Base-by-base conservation (phyloP, 35 echinoderm and acorn worm species). In the Ptychodera flava region DNA sequence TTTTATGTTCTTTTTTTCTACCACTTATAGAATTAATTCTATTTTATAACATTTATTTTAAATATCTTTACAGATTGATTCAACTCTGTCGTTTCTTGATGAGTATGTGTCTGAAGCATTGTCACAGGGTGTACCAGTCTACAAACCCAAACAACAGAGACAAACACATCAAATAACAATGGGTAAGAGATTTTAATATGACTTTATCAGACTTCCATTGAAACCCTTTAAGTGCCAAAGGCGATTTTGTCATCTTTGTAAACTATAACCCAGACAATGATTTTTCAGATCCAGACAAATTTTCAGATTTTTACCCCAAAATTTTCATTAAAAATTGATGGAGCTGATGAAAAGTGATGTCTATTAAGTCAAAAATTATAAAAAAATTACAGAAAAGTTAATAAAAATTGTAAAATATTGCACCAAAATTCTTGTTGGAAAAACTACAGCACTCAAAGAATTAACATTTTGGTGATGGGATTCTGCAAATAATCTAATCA, bases 41-140 rank as follows among this genome's bases (percentile, higher is more conserved):
- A n/a, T n/a, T n/a, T n/a, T n/a, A n/a, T n/a, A n/a, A n/a, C n/a
- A n/a, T n/a, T n/a, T n/a, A n/a, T n/a, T n/a, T n/a, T n/a, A n/a
- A n/a, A n/a, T n/a, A n/a, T n/a, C n/a, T n/a, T n/a, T n/a, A n/a
- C 53, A 96, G 94, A 87, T 87, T 85, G 94, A 96, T 79, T 87
- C 90, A 86, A 97, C 91, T 79, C 36, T 97, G 29, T 97, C 94
- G 0, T 97, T 97, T 77, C 83, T 93, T 78, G 95, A 93, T 93
- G 86, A 89, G 37, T 97, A 93, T 85, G 91, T 97, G 12, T 93
- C 91, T 28, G 95, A 97, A 33, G 95, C 89, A 30, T n/a, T 97
- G 16, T 88, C 78, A 1, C 16, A 89, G 35, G 91, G 91, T 31
- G 91, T 86, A 28, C 87, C 89, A n/a, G 91, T 91, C n/a, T 97